A percentile compares a stretch with the other conserved stretches of the same genome.
Evolutionary conservation across 1,140 invertebrate species (phyloP).

Genomic region (Polyergus mexicanus): DNA sequence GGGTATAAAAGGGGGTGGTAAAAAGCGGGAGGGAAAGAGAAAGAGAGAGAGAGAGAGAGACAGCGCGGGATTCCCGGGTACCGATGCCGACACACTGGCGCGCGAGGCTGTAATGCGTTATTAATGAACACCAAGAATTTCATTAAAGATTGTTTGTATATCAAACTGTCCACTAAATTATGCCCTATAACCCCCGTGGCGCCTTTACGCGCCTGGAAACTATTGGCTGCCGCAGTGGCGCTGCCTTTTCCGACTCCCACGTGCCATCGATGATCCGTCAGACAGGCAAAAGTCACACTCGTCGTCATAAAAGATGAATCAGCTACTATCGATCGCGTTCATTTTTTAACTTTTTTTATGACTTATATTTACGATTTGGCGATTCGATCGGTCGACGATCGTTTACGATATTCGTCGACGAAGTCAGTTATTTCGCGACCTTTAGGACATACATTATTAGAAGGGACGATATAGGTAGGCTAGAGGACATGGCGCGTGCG

Average conservation of each 20-base stretch:
- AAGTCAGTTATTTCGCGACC: slow-evolving; percentile 82
- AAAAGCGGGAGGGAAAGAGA: not conserved
- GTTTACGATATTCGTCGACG: not conserved
- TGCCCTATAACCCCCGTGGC: slow-evolving; percentile 85
- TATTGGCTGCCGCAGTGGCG: slow-evolving; percentile 79
- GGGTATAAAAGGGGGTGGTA: slow-evolving; percentile 42
- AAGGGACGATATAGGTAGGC: slow-evolving; percentile 72
- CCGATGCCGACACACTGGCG: slow-evolving; percentile 74
- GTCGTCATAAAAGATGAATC: not conserved
- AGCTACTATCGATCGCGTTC: not conserved
- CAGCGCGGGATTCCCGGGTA: slow-evolving; percentile 71
- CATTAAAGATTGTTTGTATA: slow-evolving; percentile 90
- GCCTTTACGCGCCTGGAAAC: slow-evolving; percentile 82
- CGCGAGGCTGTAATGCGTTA: slow-evolving; percentile 88
- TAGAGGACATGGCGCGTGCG: slow-evolving; percentile 65
- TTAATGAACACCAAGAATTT: slow-evolving; percentile 91
- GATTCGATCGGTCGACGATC: not conserved
- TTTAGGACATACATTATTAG: slow-evolving; percentile 82
- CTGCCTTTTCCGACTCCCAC: slow-evolving; percentile 54
- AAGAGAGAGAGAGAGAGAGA: slow-evolving; percentile 31
- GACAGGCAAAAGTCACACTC: slow-evolving; percentile 1
- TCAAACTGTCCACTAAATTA: slow-evolving; percentile 90
- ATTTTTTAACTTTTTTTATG: not conserved
- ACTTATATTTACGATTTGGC: not conserved
- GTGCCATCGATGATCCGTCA: slow-evolving; percentile 2